Conservation (phyloP, 2,888 invertebrate species). For the Orthonevra nobilis region DNA sequence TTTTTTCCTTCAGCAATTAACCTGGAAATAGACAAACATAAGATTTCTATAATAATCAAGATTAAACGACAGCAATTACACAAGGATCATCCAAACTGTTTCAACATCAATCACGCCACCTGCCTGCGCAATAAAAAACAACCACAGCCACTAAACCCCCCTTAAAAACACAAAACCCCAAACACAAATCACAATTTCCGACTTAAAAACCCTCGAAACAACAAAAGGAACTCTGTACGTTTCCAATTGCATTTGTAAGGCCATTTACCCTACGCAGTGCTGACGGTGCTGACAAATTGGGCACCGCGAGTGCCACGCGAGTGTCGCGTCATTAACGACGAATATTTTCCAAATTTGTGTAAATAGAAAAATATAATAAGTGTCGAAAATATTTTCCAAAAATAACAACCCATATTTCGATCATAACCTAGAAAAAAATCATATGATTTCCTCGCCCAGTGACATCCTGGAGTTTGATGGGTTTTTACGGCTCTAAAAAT, state of each 20-base stretch:
- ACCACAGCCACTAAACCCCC: conserved; percentile 34
- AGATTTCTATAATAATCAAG: no score
- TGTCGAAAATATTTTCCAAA: conserved; percentile 46
- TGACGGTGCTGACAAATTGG: conserved; percentile 46
- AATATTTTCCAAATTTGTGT: conserved; percentile 41
- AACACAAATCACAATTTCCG: conserved; percentile 9
- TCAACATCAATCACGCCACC: no score
- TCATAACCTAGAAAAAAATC: conserved; percentile 46
- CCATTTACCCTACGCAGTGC: conserved; percentile 29
- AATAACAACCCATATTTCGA: conserved; percentile 60
- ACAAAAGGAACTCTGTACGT: not conserved
- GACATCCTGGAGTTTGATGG: conserved; percentile 25
- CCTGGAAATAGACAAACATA: no score
- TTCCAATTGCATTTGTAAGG: conserved; percentile 29
- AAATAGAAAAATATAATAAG: conserved; percentile 65
- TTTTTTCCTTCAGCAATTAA: no score
- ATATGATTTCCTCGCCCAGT: conserved; percentile 5
- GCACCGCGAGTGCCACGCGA: conserved; percentile 41
- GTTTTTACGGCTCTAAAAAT: conserved; percentile 43
- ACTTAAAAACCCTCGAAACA: conserved; percentile 2
- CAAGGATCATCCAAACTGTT: no score
- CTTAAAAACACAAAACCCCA: no score
- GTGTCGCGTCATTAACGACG: conserved; percentile 15
- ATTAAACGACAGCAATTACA: no score
- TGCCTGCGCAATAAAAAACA: no score